phyloP scores from a whole-genome alignment of 1,140 invertebrate genomes.

The Catajapyx aquilonaris region DNA sequence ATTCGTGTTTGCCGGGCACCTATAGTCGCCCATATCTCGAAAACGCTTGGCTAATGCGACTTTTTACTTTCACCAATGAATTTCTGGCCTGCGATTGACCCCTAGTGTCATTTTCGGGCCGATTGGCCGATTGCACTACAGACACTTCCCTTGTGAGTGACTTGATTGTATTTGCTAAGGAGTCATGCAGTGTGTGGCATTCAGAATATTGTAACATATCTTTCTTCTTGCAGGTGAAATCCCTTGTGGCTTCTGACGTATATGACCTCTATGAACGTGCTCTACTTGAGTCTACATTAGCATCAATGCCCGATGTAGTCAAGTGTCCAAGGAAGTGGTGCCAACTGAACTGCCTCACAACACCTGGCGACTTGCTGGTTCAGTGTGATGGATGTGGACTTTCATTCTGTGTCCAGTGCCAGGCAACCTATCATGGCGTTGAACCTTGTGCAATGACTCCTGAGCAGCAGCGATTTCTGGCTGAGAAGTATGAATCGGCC shows the following conservation, averaged over 20 bases:
- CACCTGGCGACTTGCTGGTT: conserved; percentile 29
- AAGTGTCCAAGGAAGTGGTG: conserved; percentile 37
- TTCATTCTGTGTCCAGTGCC: conserved; percentile 39
- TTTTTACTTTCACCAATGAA: too few relatives aligned
- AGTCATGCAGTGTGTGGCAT: too few relatives aligned
- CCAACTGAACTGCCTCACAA: conserved; percentile 33
- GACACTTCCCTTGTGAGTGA: too few relatives aligned
- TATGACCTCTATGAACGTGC: conserved; percentile 38
- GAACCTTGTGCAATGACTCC: conserved; percentile 26
- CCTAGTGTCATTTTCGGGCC: too few relatives aligned
- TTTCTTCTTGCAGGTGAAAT: conserved; percentile 28
- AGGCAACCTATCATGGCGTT: conserved; percentile 41
- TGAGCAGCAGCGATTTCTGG: conserved; percentile 27
- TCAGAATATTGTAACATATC: too few relatives aligned
- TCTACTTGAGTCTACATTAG: conserved; percentile 31
- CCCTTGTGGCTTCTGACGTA: conserved; percentile 29
- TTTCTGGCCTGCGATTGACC: too few relatives aligned
- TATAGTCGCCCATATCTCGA: too few relatives aligned
- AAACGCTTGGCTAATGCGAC: too few relatives aligned
- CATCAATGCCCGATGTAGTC: conserved; percentile 36
- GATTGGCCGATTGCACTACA: too few relatives aligned
- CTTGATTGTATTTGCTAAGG: too few relatives aligned
- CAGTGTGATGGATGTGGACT: conserved; percentile 34
- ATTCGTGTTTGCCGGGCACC: too few relatives aligned
- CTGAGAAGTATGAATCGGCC: conserved; percentile 29